phyloP scores from a whole-genome alignment of 1,140 invertebrate genomes.

The Caenorhabditis tropicalis region DNA sequence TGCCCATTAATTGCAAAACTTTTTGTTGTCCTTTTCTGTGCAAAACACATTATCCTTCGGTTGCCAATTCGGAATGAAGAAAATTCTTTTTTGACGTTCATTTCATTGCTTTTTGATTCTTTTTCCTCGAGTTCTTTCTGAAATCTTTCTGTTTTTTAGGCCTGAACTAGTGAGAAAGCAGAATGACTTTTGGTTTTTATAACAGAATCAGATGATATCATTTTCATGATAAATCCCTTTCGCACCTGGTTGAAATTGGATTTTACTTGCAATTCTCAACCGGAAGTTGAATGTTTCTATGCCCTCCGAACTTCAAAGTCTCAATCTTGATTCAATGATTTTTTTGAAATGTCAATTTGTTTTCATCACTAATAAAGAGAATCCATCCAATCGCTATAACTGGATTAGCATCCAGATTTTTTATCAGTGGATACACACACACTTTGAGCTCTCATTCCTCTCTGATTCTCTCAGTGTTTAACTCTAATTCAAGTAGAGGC shows the following conservation, averaged over 20 bases:
- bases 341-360: not conserved
- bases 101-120: conserved; percentile 14
- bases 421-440: not conserved
- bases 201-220: conserved; percentile 1
- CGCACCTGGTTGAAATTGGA: not conserved
- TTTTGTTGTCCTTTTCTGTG: not conserved
- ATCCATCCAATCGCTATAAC: not conserved
- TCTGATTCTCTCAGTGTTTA: not conserved
- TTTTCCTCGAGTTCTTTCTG: not conserved
- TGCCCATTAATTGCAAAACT: conserved; percentile 22
- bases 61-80: not conserved
- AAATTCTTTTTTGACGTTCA: not conserved
- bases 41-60: conserved; percentile 16
- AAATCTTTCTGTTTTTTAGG: not conserved
- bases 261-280: not conserved
- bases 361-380: not conserved
- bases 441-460: not conserved
- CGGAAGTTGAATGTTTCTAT: not conserved
- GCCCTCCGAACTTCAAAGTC: not conserved
- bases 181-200: not conserved
- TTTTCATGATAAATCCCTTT: not conserved
- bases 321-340: not conserved
- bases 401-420: not conserved
- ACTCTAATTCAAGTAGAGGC: not conserved
- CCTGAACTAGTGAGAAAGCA: not conserved